Conservation (phyloP, 2,888 invertebrate genomes). For the Eueremaeus valkanovi region DNA sequence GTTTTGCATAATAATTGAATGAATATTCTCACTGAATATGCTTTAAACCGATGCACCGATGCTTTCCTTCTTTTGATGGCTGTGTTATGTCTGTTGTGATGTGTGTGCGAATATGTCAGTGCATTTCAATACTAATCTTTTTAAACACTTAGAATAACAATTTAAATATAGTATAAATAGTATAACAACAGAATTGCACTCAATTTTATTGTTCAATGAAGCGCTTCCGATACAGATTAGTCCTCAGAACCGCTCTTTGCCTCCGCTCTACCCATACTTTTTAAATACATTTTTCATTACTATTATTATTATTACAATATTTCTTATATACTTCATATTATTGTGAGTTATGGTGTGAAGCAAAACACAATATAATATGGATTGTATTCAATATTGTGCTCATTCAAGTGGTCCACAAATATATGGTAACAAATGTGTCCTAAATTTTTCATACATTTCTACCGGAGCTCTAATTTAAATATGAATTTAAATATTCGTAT, state of each 20-base stretch:
- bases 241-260: neutral
- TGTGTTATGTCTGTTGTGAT: neutral
- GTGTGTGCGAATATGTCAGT: constrained; percentile 4
- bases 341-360: constrained; percentile 13
- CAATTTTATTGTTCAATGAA: constrained; percentile 34
- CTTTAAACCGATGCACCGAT: neutral
- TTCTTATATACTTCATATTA: neutral
- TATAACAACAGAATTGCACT: constrained; percentile 21
- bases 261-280: neutral
- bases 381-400: neutral
- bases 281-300: constrained; percentile 6
- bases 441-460: neutral
- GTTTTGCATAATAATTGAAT: constrained; percentile 25
- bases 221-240: constrained; percentile 25
- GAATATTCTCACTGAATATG: neutral
- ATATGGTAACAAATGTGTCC: constrained; percentile 20
- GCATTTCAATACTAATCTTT: constrained; percentile 7
- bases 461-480: constrained; percentile 8
- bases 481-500: neutral
- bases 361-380: neutral
- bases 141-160: constrained; percentile 29
- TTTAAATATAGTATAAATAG: constrained; percentile 31
- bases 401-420: constrained; percentile 13
- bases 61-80: neutral
- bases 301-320: too few relatives aligned